A percentile compares a stretch with the other conserved stretches of the same genome.
These are phyloP conservation scores for Enteromius trimaculatus DNA, from an alignment of 2,797 vertebrate genomes.

Conservation along the genomic window DNA sequence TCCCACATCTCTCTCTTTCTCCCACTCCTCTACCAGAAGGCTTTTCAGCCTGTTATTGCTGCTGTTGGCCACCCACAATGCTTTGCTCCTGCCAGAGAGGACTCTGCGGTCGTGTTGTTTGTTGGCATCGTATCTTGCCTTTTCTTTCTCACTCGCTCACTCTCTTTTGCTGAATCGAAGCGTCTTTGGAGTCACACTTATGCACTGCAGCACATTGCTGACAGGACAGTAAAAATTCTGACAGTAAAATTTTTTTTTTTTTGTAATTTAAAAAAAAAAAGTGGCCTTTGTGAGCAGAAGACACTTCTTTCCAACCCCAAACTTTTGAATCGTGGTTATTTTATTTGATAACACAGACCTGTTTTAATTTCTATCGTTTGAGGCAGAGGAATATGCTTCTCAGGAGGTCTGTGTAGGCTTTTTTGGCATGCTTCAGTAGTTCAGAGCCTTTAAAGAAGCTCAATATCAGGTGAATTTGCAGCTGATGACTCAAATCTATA, in stretches of 20 bases:
- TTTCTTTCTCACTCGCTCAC: constrained; percentile 25
- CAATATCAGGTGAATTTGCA: background rate
- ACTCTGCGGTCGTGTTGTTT: constrained; percentile 62
- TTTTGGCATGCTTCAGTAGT: background rate
- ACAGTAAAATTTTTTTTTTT: background rate
- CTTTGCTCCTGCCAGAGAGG: constrained; percentile 58
- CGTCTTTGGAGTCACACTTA: background rate
- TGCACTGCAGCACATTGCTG: constrained; percentile 49
- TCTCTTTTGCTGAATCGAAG: background rate
- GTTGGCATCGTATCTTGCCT: constrained; percentile 46
- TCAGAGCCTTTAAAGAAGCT: background rate
- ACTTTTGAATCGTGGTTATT: background rate
- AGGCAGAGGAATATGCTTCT: background rate
- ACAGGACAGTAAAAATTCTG: no score
- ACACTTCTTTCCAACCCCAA: background rate
- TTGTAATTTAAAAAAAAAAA: background rate
- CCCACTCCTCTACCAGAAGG: constrained; percentile 48
- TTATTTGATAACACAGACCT: background rate
- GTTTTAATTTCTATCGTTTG: constrained; percentile 1
- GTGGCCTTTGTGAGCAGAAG: background rate
- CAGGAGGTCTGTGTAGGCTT: background rate
- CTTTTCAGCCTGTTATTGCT: constrained; percentile 51
- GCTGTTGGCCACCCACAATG: constrained; percentile 58
- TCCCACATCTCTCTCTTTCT: constrained; percentile 1
- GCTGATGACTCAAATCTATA: constrained; percentile 3